Evolutionary conservation across 2,888 invertebrate genomes (phyloP).

Genomic region (Diploptera punctata): DNA sequence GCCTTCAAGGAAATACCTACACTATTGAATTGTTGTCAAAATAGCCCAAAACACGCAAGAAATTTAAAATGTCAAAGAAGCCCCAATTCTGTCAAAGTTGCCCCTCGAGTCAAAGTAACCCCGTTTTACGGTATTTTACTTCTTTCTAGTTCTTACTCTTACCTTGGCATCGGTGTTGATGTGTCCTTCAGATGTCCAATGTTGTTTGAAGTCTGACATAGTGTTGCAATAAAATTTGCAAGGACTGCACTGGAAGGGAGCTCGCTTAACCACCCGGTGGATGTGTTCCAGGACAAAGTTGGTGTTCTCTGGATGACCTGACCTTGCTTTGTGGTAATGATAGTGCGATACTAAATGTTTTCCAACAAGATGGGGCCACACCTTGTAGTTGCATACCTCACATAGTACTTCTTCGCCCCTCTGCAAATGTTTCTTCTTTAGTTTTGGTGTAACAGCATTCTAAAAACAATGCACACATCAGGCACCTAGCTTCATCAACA

Average conservation of each 20-base stretch:
- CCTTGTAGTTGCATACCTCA: slow-evolving; percentile 73
- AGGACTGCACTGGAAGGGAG: slow-evolving; percentile 84
- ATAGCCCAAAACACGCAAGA: too few species aligned
- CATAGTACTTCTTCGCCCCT: slow-evolving; percentile 57
- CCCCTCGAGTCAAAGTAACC: too few species aligned
- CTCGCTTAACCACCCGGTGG: slow-evolving; percentile 76
- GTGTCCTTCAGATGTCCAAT: slow-evolving; percentile 75
- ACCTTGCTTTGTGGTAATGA: slow-evolving; percentile 76
- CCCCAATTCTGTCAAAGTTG: too few species aligned
- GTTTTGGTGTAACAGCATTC: neutral
- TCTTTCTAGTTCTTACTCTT: too few species aligned
- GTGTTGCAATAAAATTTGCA: slow-evolving; percentile 88
- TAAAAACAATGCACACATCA: too few species aligned
- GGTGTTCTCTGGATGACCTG: slow-evolving; percentile 53
- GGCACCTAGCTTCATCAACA: too few species aligned
- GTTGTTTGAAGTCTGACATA: slow-evolving; percentile 70
- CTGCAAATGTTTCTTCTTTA: neutral
- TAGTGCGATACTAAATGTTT: slow-evolving; percentile 87
- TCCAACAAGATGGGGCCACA: slow-evolving; percentile 73
- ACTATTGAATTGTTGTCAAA: too few species aligned
- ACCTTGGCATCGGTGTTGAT: slow-evolving; percentile 57
- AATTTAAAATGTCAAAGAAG: too few species aligned
- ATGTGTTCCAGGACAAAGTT: slow-evolving; percentile 77
- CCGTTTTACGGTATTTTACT: too few species aligned
- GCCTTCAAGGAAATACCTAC: too few species aligned